A percentile compares a stretch with the other conserved stretches of the same genome.
Conservation (phyloP, 1,140 invertebrate species). For the Neodiprion lecontei region DNA sequence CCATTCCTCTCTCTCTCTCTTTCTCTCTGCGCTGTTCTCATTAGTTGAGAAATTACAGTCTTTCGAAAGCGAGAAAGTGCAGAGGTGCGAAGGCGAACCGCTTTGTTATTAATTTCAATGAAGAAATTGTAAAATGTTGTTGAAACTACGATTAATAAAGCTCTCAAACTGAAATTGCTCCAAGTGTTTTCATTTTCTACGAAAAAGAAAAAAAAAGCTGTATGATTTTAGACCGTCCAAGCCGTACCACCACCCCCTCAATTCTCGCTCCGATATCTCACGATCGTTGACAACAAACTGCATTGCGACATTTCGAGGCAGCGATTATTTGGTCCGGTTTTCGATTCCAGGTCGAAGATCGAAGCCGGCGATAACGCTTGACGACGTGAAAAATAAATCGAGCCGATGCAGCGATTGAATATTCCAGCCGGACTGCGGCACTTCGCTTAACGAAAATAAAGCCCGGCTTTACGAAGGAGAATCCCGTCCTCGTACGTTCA, state of each 20-base stretch:
- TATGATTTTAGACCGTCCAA: no score
- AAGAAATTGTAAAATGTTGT: no score
- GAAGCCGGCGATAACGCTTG: background rate
- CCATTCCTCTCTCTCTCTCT: background rate
- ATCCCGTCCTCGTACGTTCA: background rate
- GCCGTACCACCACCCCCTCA: background rate
- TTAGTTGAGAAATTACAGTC: no score
- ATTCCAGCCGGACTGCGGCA: background rate
- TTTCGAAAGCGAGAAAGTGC: no score
- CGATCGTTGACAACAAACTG: background rate
- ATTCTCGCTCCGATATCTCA: background rate
- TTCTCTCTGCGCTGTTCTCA: background rate
- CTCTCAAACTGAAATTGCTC: no score
- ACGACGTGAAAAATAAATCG: background rate
- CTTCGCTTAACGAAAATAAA: background rate
- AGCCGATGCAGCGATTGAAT: background rate
- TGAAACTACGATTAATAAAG: no score
- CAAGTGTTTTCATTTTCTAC: background rate
- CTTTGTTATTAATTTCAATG: no score
- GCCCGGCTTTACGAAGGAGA: background rate
- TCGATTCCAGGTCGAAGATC: background rate
- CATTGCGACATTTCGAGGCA: background rate
- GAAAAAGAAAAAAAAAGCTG: background rate
- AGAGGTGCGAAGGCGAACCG: no score
- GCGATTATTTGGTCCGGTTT: background rate